Conservation (phyloP, 1,140 invertebrate genomes). For the Trissolcus basalis region DNA sequence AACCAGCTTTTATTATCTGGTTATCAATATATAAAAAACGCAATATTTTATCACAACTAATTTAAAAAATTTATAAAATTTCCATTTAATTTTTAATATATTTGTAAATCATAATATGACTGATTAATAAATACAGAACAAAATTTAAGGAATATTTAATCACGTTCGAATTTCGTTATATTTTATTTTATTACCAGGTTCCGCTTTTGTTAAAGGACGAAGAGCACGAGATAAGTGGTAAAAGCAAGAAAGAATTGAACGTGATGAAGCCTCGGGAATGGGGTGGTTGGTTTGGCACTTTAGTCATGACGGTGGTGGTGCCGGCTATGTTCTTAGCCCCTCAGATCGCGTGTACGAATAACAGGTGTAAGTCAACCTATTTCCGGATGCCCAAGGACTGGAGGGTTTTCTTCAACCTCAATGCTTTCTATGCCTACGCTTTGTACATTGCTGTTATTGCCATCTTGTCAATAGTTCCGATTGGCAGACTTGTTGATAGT, state of each 20-base stretch:
- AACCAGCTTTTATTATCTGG: too few relatives aligned
- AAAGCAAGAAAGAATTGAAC: conserved; percentile 56
- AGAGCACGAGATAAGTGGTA: conserved; percentile 54
- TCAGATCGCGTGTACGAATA: conserved; percentile 66
- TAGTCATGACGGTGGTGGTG: conserved; percentile 29
- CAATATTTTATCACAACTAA: too few relatives aligned
- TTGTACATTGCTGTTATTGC: conserved; percentile 60
- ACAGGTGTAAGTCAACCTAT: conserved; percentile 57
- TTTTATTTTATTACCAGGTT: too few relatives aligned
- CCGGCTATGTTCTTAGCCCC: conserved; percentile 61
- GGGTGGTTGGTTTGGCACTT: conserved; percentile 68
- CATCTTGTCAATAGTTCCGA: conserved; percentile 64
- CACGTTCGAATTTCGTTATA: too few relatives aligned
- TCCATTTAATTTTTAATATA: too few relatives aligned
- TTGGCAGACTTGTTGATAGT: conserved; percentile 66
- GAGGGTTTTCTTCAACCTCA: conserved; percentile 62
- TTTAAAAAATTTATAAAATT: too few relatives aligned
- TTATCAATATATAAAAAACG: too few relatives aligned
- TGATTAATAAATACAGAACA: too few relatives aligned
- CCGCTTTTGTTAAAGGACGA: conserved; percentile 55
- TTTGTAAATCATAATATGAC: too few relatives aligned
- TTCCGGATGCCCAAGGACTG: conserved; percentile 59
- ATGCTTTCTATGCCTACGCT: conserved; percentile 60
- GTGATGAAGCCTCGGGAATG: conserved; percentile 69
- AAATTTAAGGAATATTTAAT: too few relatives aligned